These are phyloP conservation scores for Beris morrisii DNA, from an alignment of 2,888 invertebrate species.

Conservation along the genomic window DNA sequence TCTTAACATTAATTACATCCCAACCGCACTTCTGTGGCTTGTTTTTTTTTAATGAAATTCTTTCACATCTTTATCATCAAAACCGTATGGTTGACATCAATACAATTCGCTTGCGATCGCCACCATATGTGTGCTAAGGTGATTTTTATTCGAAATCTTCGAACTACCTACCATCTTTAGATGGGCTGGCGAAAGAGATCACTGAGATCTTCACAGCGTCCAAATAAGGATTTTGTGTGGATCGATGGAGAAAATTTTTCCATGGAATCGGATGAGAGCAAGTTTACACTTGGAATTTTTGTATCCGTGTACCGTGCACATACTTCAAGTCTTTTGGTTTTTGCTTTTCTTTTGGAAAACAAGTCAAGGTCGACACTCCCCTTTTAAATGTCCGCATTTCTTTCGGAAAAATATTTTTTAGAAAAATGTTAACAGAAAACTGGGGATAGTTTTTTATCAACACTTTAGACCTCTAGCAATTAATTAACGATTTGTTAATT, in stretches of 20 bases:
- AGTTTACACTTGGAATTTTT: not conserved
- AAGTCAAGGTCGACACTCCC: slow-evolving; percentile 31
- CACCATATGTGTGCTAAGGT: not conserved
- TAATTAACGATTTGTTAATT: too few relatives aligned
- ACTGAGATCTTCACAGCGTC: too few relatives aligned
- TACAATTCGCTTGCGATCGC: not conserved
- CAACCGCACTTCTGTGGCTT: not conserved
- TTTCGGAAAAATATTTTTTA: too few relatives aligned
- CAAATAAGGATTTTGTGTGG: too few relatives aligned
- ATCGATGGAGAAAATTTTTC: too few relatives aligned
- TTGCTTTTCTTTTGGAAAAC: slow-evolving; percentile 3
- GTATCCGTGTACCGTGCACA: slow-evolving; percentile 2
- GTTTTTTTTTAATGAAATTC: too few relatives aligned
- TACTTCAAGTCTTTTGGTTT: slow-evolving; percentile 6
- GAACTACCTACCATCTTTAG: too few relatives aligned
- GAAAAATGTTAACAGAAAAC: slow-evolving; percentile 8
- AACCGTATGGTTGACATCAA: slow-evolving; percentile 4
- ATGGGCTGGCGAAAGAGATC: too few relatives aligned
- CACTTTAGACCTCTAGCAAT: too few relatives aligned
- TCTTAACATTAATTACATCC: not conserved
- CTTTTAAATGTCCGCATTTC: slow-evolving; percentile 5
- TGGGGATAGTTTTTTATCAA: slow-evolving; percentile 20
- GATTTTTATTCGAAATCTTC: too few relatives aligned
- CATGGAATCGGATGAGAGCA: too few relatives aligned
- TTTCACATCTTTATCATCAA: not conserved